Conservation (phyloP, 1,140 invertebrate genomes). For the Epicauta chinensis region DNA sequence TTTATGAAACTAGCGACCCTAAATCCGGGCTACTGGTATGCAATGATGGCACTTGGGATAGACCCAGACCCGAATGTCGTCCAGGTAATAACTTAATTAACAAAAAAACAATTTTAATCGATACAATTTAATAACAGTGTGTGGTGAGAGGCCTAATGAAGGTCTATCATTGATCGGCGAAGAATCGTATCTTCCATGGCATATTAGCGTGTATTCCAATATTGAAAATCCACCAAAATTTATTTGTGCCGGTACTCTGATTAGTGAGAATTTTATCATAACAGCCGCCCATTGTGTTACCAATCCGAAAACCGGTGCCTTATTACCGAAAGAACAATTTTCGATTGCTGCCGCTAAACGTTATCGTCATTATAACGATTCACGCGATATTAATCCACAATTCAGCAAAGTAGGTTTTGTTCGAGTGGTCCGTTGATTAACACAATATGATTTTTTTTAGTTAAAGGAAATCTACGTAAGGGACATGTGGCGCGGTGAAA, state of each 20-base stretch:
- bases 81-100: background rate
- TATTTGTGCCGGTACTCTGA: conserved; percentile 28
- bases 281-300: conserved; percentile 13
- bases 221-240: background rate
- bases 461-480: background rate
- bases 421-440: background rate
- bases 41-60: background rate
- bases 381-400: conserved; percentile 23
- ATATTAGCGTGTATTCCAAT: background rate
- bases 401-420: conserved; percentile 20
- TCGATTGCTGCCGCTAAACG: conserved; percentile 29
- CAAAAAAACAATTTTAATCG: background rate
- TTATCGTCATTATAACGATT: conserved; percentile 23
- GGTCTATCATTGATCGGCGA: background rate
- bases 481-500: background rate
- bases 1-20: background rate
- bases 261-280: conserved; percentile 9
- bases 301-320: background rate
- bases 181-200: conserved; percentile 3
- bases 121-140: background rate
- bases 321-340: background rate
- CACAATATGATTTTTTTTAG: conserved; percentile 2
- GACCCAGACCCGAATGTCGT: background rate
- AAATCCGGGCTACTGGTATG: background rate
- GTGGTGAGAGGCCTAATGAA: background rate